phyloP scores from a whole-genome alignment of 2,797 vertebrate species.

The Eospalax fontanierii region DNA sequence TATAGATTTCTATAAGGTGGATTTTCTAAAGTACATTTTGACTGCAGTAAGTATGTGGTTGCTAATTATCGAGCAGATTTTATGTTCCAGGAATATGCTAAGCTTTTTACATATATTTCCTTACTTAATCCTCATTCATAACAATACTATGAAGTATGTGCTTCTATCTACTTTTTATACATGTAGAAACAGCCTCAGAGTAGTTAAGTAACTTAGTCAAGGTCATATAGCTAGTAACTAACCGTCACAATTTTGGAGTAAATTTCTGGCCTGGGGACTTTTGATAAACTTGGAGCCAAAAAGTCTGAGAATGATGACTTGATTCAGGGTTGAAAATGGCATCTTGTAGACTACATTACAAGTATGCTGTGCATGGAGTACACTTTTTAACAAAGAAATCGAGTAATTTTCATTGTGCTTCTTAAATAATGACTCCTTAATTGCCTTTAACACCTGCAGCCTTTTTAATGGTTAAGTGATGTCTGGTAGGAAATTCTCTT shows the following conservation, averaged over 20 bases:
- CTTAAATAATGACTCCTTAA: conserved; percentile 85
- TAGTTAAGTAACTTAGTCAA: conserved; percentile 30
- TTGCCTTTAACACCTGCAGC: conserved; percentile 79
- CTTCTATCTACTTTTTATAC: conserved; percentile 21
- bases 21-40: conserved; percentile 31
- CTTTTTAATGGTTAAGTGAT: conserved; percentile 83
- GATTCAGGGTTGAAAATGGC: conserved; percentile 47
- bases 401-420: conserved; percentile 83
- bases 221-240: conserved; percentile 22
- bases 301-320: not conserved
- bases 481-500: conserved; percentile 77
- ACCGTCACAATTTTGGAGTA: conserved; percentile 32
- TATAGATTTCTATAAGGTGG: not conserved
- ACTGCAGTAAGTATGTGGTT: not conserved
- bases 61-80: not conserved
- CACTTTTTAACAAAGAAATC: conserved; percentile 71
- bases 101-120: not conserved
- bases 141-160: not conserved
- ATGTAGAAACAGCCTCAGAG: conserved; percentile 52
- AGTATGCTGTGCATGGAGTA: conserved; percentile 42
- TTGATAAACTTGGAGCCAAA: conserved; percentile 25
- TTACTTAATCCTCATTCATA: conserved; percentile 50
- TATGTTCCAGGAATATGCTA: conserved; percentile 17
- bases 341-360: not conserved
- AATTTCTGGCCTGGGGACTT: conserved; percentile 27